phyloP scores from a whole-genome alignment of 2,113 vertebrate genomes.

The Heterochromis multidens region DNA sequence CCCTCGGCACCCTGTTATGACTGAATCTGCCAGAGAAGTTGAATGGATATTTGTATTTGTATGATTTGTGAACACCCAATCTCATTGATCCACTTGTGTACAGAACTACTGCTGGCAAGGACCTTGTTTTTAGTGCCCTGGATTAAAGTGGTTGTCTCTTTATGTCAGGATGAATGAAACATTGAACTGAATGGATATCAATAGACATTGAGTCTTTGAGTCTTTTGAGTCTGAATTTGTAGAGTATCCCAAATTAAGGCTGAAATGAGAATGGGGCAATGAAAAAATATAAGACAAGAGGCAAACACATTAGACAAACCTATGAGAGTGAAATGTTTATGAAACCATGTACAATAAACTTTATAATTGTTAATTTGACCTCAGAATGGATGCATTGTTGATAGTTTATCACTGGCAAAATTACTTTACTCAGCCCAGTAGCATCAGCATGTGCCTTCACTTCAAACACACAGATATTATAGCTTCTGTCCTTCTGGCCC shows the following conservation, averaged over 20 bases:
- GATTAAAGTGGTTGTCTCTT: slow-evolving; percentile 66
- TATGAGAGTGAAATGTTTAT: not conserved
- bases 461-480: not conserved
- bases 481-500: not conserved
- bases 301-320: not conserved
- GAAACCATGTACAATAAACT: not conserved
- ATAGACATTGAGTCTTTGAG: slow-evolving; percentile 24
- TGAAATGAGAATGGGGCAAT: not conserved
- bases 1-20: slow-evolving; percentile 18
- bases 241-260: not conserved
- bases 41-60: slow-evolving; percentile 54
- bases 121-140: slow-evolving; percentile 43
- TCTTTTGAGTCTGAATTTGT: slow-evolving; percentile 26
- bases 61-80: slow-evolving; percentile 66
- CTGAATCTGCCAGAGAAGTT: slow-evolving; percentile 47
- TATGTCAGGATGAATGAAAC: slow-evolving; percentile 51
- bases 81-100: slow-evolving; percentile 66
- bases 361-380: not conserved
- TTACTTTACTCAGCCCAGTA: not conserved
- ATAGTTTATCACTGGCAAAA: not conserved
- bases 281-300: not conserved
- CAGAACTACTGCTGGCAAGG: slow-evolving; percentile 52
- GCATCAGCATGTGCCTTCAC: not conserved
- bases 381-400: not conserved
- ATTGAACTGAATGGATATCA: slow-evolving; percentile 40